phyloP scores from a whole-genome alignment of 1,140 invertebrate species.

The Trichomalopsis sarcophagae region DNA sequence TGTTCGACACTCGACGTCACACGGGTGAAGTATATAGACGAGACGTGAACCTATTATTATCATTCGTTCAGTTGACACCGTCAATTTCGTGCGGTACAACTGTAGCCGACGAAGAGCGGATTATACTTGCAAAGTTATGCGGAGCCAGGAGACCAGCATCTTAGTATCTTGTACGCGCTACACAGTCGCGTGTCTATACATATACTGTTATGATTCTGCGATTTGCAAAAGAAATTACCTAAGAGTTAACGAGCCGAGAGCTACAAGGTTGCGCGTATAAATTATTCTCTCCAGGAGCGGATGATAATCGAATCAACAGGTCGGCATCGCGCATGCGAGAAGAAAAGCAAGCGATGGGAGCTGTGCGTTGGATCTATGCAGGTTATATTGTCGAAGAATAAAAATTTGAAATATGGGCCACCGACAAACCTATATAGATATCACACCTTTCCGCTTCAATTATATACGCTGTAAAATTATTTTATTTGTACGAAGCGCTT shows the following conservation, averaged over 20 bases:
- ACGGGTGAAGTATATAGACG: background rate
- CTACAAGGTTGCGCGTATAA: background rate
- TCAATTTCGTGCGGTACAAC: slow-evolving; percentile 2
- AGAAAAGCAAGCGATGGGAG: background rate
- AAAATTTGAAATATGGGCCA: background rate
- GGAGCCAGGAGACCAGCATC: background rate
- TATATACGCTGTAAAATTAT: too few species aligned
- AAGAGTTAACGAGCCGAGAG: background rate
- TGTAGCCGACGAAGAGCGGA: background rate
- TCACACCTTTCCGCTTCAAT: background rate
- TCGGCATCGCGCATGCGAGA: too few species aligned
- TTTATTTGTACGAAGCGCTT: too few species aligned
- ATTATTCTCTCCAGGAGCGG: background rate
- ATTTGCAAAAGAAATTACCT: slow-evolving; percentile 11
- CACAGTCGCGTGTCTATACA: background rate
- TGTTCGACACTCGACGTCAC: too few species aligned
- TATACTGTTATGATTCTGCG: slow-evolving; percentile 7
- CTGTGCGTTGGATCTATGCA: too few species aligned
- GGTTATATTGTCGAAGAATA: too few species aligned
- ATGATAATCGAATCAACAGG: background rate
- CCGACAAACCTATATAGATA: slow-evolving; percentile 11
- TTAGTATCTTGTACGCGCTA: background rate
- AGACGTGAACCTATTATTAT: background rate
- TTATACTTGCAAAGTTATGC: slow-evolving; percentile 32
- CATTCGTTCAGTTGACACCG: background rate